phyloP scores from a whole-genome alignment of 2,797 vertebrate genomes.

The Lepilemur ruficaudatus region DNA sequence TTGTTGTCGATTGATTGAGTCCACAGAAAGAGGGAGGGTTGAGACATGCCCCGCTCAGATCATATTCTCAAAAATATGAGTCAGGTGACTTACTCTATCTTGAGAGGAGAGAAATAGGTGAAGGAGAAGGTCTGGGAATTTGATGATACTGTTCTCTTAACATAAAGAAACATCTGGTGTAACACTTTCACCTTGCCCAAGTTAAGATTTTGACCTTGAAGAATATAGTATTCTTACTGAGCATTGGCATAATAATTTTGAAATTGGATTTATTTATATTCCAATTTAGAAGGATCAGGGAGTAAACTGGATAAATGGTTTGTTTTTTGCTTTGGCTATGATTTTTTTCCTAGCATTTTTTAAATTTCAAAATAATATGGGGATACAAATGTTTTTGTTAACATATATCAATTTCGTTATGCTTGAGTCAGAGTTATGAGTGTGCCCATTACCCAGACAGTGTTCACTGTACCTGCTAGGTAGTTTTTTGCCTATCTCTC shows the following conservation, averaged over 20 bases:
- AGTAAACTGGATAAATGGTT: neutral
- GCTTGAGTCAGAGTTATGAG: too few species aligned
- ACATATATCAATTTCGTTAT: too few species aligned
- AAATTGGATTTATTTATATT: neutral
- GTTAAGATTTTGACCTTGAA: neutral
- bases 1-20: neutral
- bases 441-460: too few species aligned
- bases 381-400: too few species aligned
- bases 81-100: neutral
- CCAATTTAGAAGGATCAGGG: neutral
- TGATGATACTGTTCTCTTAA: neutral
- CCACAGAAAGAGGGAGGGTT: neutral
- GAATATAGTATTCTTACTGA: neutral
- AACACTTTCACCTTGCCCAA: neutral
- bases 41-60: neutral
- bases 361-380: too few species aligned
- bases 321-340: neutral
- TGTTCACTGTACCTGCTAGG: too few species aligned
- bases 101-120: neutral
- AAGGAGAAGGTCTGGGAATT: neutral
- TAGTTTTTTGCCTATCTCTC: too few species aligned
- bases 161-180: neutral
- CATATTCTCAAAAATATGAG: neutral
- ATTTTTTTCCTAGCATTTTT: too few species aligned
- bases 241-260: neutral